Percentiles rank a stretch among this genome's conserved stretches.
These are phyloP conservation scores for Sparus aurata DNA, from an alignment of 2,797 vertebrate genomes.

Conservation along the genomic window DNA sequence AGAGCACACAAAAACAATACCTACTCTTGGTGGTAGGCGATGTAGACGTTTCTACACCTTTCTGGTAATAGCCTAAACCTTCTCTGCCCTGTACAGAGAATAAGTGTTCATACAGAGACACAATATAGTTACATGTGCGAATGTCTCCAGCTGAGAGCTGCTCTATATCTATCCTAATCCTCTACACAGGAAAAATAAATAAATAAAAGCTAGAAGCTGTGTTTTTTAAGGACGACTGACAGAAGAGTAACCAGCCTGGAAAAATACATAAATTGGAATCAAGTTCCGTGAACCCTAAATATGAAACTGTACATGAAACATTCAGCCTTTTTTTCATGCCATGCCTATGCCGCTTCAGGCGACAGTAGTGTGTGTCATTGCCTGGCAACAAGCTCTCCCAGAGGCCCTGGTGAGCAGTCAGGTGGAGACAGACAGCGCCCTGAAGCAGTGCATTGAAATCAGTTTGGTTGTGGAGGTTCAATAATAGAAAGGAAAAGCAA, in stretches of 20 bases:
- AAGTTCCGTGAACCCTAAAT: conserved; percentile 33
- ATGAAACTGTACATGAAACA: conserved; percentile 42
- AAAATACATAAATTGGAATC: conserved; percentile 19
- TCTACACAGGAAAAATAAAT: conserved; percentile 22
- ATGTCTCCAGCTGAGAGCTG: conserved; percentile 29
- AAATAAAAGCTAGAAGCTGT: conserved; percentile 2
- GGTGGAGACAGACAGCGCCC: conserved; percentile 70
- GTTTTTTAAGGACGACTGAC: conserved; percentile 9
- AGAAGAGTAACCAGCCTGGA: neutral
- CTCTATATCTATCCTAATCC: conserved; percentile 22
- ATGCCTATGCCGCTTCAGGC: conserved; percentile 58
- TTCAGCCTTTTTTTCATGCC: conserved; percentile 33
- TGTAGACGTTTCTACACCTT: conserved; percentile 8
- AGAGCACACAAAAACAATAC: conserved; percentile 26
- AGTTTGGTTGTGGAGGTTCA: conserved; percentile 29
- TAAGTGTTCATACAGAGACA: conserved; percentile 1
- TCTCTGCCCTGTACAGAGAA: neutral
- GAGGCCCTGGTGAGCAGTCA: conserved; percentile 61
- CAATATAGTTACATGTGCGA: conserved; percentile 33
- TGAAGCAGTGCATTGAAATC: conserved; percentile 42
- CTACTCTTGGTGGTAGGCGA: neutral
- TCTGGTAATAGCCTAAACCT: neutral
- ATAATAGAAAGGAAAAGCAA: conserved; percentile 12
- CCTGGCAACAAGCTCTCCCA: conserved; percentile 78
- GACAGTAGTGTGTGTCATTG: conserved; percentile 66